A percentile compares a stretch with the other conserved stretches of the same genome.
These are phyloP conservation scores for Helarctos malayanus DNA, from an alignment of 2,797 vertebrate species.

Conservation along the genomic window DNA sequence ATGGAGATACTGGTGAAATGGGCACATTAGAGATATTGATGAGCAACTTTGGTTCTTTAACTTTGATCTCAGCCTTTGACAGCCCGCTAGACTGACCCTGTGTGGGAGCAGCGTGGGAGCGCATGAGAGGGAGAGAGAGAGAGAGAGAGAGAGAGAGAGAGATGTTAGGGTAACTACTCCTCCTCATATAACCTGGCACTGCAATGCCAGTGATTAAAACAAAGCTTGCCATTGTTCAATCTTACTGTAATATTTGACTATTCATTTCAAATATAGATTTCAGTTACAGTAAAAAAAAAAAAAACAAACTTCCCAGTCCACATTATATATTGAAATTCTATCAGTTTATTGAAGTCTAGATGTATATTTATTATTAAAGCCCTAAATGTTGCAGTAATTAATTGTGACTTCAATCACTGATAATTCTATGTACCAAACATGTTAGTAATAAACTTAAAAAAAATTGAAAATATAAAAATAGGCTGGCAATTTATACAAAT, in stretches of 20 bases:
- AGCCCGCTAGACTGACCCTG: background rate
- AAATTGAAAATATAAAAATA: slow-evolving; percentile 4
- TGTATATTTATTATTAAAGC: background rate
- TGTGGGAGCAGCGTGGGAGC: no score
- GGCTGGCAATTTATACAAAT: background rate
- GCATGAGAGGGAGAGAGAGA: no score
- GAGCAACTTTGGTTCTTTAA: background rate
- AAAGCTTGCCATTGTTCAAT: background rate
- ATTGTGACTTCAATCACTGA: background rate
- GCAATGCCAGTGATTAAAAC: background rate
- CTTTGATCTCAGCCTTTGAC: background rate
- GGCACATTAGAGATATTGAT: background rate
- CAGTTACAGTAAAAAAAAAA: background rate
- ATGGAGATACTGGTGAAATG: background rate
- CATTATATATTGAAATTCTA: slow-evolving; percentile 17
- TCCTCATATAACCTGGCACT: background rate
- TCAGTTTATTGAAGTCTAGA: background rate
- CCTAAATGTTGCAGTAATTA: background rate
- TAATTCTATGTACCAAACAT: background rate
- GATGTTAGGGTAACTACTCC: background rate
- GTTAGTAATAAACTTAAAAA: slow-evolving; percentile 34
- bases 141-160: background rate
- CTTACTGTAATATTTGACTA: background rate
- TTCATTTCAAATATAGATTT: background rate
- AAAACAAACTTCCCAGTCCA: background rate